These are phyloP conservation scores for Prosopocoilus inquinatus DNA, from an alignment of 2,888 invertebrate species.

Conservation along the genomic window DNA sequence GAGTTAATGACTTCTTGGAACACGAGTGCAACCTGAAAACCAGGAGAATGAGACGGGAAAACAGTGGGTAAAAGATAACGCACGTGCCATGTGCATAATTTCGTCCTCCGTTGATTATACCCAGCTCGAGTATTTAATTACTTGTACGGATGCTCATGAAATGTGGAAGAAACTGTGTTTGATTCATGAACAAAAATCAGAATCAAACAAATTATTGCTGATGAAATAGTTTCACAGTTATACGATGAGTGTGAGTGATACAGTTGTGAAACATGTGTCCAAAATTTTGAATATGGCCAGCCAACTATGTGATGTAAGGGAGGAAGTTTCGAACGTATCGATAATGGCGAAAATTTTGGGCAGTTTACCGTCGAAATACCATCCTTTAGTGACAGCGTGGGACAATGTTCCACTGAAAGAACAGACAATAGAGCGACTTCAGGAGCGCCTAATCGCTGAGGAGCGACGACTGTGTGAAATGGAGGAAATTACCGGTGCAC, in stretches of 20 bases:
- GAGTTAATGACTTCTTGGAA: background rate
- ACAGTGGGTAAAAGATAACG: background rate
- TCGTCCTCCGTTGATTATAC: background rate
- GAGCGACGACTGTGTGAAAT: constrained; percentile 17
- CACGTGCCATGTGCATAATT: background rate
- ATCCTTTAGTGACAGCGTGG: constrained; percentile 26
- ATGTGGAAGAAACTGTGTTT: background rate
- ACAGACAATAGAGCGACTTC: constrained; percentile 23
- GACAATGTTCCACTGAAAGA: background rate
- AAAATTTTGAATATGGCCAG: constrained; percentile 26
- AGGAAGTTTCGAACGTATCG: constrained; percentile 26
- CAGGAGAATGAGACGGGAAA: background rate
- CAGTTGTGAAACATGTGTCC: constrained; percentile 27
- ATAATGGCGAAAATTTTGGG: constrained; percentile 32
- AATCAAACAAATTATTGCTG: constrained; percentile 26
- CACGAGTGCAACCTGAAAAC: background rate
- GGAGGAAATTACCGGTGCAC: constrained; percentile 14
- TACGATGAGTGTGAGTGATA: constrained; percentile 21
- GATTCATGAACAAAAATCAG: constrained; percentile 32
- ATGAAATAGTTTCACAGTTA: constrained; percentile 25
- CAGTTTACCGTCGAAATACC: constrained; percentile 27
- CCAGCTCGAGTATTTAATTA: background rate
- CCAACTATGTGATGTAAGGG: constrained; percentile 28
- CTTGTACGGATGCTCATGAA: background rate
- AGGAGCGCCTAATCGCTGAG: constrained; percentile 27